phyloP scores from a whole-genome alignment of 2,888 invertebrate genomes.

The Clanis bilineata region DNA sequence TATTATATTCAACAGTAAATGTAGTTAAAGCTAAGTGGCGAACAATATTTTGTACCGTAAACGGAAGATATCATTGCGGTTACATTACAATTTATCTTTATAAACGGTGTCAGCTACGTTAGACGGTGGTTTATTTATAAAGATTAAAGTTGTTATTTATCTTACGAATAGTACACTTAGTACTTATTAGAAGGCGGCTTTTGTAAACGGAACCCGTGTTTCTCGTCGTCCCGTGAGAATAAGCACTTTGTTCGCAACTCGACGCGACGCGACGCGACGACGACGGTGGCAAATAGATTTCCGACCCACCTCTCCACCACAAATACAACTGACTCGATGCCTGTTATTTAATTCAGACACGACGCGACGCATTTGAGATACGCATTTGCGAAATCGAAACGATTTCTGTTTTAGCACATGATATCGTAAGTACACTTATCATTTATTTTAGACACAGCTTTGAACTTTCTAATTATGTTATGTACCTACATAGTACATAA shows the following conservation, averaged over 20 bases:
- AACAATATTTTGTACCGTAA: not conserved
- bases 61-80: not conserved
- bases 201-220: constrained; percentile 29
- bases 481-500: too few relatives aligned
- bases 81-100: constrained; percentile 3
- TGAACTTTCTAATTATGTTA: not conserved
- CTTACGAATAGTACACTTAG: constrained; percentile 15
- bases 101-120: constrained; percentile 16
- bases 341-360: constrained; percentile 28
- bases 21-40: too few relatives aligned
- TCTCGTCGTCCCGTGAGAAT: constrained; percentile 41
- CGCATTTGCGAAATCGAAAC: not conserved
- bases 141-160: constrained; percentile 16
- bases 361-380: constrained; percentile 3
- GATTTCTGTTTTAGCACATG: constrained; percentile 1
- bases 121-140: constrained; percentile 9
- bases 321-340: constrained; percentile 24
- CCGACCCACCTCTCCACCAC: constrained; percentile 26
- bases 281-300: constrained; percentile 44
- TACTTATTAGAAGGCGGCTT: constrained; percentile 23
- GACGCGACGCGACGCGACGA: constrained; percentile 7
- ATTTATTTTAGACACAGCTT: not conserved
- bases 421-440: not conserved
- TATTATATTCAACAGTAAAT: too few relatives aligned
- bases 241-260: constrained; percentile 35